Conservation (phyloP, 2,113 vertebrate genomes). For the Gasterosteus aculeatus region DNA sequence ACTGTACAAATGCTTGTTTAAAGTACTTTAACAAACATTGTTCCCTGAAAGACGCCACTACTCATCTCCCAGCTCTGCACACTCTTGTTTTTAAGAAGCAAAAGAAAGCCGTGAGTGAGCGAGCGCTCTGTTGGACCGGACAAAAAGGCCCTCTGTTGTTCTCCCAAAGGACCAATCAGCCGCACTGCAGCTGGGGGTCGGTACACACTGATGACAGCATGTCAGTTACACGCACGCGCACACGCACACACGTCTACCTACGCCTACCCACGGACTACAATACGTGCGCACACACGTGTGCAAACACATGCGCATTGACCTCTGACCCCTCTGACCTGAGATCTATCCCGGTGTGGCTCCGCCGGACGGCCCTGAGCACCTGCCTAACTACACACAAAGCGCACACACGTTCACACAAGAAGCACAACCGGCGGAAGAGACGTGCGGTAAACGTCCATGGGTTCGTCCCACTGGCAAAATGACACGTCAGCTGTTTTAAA, state of each 20-base stretch:
- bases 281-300: slow-evolving; percentile 21
- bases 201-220: slow-evolving; percentile 40
- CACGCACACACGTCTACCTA: slow-evolving; percentile 7
- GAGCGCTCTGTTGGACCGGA: slow-evolving; percentile 20
- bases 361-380: slow-evolving; percentile 60
- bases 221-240: slow-evolving; percentile 27
- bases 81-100: neutral
- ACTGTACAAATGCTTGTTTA: too few species aligned
- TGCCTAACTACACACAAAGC: slow-evolving; percentile 32
- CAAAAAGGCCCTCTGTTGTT: slow-evolving; percentile 43
- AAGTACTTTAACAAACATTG: neutral
- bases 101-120: slow-evolving; percentile 2
- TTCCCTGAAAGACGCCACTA: slow-evolving; percentile 8
- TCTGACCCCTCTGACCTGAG: slow-evolving; percentile 58
- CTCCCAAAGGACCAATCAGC: slow-evolving; percentile 47
- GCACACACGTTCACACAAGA: neutral
- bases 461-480: neutral
- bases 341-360: slow-evolving; percentile 51
- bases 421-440: neutral
- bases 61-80: neutral
- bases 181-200: slow-evolving; percentile 43
- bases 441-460: neutral
- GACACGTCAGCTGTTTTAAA: neutral
- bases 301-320: slow-evolving; percentile 53
- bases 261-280: slow-evolving; percentile 25